These are phyloP conservation scores for Actinopyga echinites DNA, from an alignment of 53 echinoderm and acorn worm genomes.

Conservation along the genomic window DNA sequence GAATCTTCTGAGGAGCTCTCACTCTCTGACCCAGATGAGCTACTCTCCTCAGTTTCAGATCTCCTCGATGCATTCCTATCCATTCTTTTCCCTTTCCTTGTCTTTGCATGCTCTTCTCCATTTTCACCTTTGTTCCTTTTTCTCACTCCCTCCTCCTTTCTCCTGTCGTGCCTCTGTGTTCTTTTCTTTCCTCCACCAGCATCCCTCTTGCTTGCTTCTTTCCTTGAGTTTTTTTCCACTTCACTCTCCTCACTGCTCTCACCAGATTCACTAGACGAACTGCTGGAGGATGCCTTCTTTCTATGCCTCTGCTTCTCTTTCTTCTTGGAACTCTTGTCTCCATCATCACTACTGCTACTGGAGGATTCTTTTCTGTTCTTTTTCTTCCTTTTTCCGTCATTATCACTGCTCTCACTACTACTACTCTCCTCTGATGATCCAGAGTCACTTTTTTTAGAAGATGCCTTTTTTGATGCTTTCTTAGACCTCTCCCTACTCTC, in stretches of 20 bases:
- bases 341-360: background rate
- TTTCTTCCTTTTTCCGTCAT: background rate
- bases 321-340: background rate
- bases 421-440: background rate
- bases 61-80: constrained; percentile 18
- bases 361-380: background rate
- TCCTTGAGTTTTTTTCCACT: background rate
- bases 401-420: background rate
- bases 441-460: constrained; percentile 2
- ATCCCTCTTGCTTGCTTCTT: background rate
- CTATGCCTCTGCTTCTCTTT: constrained; percentile 1
- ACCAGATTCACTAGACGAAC: background rate
- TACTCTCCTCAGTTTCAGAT: constrained; percentile 12
- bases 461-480: constrained; percentile 3
- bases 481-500: background rate
- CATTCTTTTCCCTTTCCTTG: background rate
- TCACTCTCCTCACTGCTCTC: background rate
- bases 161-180: background rate
- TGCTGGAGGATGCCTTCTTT: background rate
- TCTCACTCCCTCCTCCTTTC: background rate
- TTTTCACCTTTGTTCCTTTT: background rate
- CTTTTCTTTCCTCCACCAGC: constrained; percentile 1
- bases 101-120: background rate
- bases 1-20: background rate
- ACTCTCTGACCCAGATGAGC: constrained; percentile 9